These are phyloP conservation scores for Trichogramma dendrolimi DNA, from an alignment of 2,888 invertebrate species.

Conservation along the genomic window DNA sequence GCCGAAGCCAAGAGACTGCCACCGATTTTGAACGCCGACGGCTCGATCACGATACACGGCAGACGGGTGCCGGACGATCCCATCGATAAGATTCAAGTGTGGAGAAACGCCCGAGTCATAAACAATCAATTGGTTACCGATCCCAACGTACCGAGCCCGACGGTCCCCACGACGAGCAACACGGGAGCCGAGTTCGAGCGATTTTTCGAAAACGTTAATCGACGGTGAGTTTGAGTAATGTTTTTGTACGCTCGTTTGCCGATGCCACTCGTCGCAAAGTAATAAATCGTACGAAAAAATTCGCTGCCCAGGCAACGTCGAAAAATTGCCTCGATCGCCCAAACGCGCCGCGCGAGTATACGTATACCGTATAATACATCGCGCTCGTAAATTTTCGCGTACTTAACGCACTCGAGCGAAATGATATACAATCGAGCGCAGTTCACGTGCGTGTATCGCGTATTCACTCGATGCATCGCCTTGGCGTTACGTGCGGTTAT, in stretches of 20 bases:
- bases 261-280: too few species aligned
- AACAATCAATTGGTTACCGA: constrained; percentile 75
- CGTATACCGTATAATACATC: too few species aligned
- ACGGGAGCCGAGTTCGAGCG: constrained; percentile 40
- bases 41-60: constrained; percentile 77
- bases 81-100: constrained; percentile 71
- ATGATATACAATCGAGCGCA: too few species aligned
- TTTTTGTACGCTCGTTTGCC: not conserved
- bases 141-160: constrained; percentile 7
- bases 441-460: too few species aligned
- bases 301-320: too few species aligned
- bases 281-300: too few species aligned
- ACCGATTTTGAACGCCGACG: constrained; percentile 65
- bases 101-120: constrained; percentile 85
- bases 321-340: too few species aligned
- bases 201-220: constrained; percentile 45
- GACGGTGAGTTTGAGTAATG: constrained; percentile 36
- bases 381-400: too few species aligned
- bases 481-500: too few species aligned
- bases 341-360: too few species aligned
- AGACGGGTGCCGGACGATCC: constrained; percentile 80
- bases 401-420: too few species aligned
- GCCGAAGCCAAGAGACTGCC: constrained; percentile 56
- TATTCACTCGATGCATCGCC: too few species aligned
- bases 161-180: not conserved